Evolutionary conservation across 2,888 invertebrate species (phyloP).

Genomic region (Drosophila prolongata): DNA sequence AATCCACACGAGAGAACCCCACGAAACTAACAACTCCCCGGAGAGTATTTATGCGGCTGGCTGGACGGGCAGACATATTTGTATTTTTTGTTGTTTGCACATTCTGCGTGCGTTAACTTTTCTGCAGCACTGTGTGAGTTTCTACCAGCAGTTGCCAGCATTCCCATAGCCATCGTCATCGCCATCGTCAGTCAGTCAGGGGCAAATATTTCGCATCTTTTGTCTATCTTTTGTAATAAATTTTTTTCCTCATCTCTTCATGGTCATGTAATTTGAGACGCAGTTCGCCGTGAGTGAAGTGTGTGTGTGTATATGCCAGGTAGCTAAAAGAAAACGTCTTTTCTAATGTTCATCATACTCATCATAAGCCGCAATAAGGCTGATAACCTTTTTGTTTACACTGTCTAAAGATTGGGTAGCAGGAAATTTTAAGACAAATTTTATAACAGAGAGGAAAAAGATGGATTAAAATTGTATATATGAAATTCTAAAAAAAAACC

Average conservation of each 20-base stretch:
- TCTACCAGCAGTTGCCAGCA: slow-evolving; percentile 46
- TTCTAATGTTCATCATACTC: slow-evolving; percentile 62
- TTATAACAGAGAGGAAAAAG: too few relatives aligned
- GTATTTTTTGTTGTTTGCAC: slow-evolving; percentile 12
- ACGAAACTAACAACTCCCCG: slow-evolving; percentile 75
- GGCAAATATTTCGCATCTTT: slow-evolving; percentile 76
- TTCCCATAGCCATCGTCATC: slow-evolving; percentile 37
- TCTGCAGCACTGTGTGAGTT: slow-evolving; percentile 55
- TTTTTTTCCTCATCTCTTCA: slow-evolving; percentile 42
- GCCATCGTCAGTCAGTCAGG: slow-evolving; percentile 22
- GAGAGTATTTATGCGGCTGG: slow-evolving; percentile 78
- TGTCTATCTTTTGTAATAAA: slow-evolving; percentile 73
- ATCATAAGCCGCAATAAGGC: slow-evolving; percentile 49
- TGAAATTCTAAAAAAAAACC: too few relatives aligned
- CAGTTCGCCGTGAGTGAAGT: neutral
- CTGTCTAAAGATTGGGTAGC: neutral
- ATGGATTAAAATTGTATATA: too few relatives aligned
- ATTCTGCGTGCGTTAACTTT: slow-evolving; percentile 56
- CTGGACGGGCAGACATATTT: slow-evolving; percentile 36
- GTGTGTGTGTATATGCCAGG: slow-evolving; percentile 48
- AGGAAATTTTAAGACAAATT: too few relatives aligned
- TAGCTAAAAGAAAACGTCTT: slow-evolving; percentile 52
- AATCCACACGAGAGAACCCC: slow-evolving; percentile 37
- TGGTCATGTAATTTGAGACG: slow-evolving; percentile 71
- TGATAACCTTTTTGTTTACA: slow-evolving; percentile 51